phyloP scores from a whole-genome alignment of 2,888 invertebrate genomes.

The Tinea trinotella region DNA sequence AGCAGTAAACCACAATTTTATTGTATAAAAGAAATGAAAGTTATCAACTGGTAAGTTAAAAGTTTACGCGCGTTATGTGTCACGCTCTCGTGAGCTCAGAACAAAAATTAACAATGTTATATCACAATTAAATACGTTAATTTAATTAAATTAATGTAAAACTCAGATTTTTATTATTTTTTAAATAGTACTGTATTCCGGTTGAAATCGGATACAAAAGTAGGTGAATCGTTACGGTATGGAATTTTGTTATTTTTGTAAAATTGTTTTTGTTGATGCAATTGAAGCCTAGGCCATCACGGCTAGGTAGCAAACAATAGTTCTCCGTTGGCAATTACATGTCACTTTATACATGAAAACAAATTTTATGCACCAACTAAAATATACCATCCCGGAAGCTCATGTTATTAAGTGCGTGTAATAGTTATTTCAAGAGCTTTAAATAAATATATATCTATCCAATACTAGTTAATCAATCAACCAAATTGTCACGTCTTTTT shows the following conservation, averaged over 20 bases:
- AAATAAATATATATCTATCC: too few relatives aligned
- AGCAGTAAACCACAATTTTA: neutral
- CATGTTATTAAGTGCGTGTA: too few relatives aligned
- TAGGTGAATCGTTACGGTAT: conserved; percentile 2
- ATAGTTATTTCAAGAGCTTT: too few relatives aligned
- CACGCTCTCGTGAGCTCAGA: conserved; percentile 54
- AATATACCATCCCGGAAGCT: too few relatives aligned
- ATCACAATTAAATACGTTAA: neutral
- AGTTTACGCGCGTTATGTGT: conserved; percentile 27
- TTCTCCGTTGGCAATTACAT: too few relatives aligned
- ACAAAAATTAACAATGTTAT: conserved; percentile 31
- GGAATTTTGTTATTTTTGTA: neutral
- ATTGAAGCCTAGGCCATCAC: neutral
- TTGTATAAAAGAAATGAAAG: conserved; percentile 3
- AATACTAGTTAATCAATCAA: too few relatives aligned
- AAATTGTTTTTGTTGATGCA: neutral
- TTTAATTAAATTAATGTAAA: neutral
- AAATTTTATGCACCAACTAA: too few relatives aligned
- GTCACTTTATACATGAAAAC: too few relatives aligned
- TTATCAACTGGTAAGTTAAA: neutral
- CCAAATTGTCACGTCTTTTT: too few relatives aligned
- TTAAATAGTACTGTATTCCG: neutral
- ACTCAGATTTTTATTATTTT: neutral
- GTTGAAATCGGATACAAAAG: conserved; percentile 2
- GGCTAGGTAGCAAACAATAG: too few relatives aligned